Evolutionary conservation across 2,888 invertebrate genomes (phyloP).

Genomic region (Nyleta sp.): DNA sequence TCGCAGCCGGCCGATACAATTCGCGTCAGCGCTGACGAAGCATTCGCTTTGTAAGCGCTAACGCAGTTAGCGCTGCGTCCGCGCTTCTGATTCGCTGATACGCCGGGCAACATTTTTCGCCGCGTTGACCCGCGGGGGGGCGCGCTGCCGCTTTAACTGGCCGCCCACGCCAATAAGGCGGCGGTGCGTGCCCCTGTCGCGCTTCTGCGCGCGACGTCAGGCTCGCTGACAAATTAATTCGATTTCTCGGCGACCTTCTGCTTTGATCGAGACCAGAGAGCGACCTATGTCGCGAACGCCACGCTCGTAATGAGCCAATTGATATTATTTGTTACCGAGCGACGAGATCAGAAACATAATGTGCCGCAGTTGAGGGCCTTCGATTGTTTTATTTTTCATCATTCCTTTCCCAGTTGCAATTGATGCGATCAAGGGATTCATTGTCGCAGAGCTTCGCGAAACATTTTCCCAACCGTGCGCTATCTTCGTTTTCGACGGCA

Average conservation of each 20-base stretch:
- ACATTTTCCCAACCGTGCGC: not conserved
- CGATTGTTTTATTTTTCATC: slow-evolving; percentile 57
- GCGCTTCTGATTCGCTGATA: slow-evolving; percentile 4
- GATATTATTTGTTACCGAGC: slow-evolving; percentile 52
- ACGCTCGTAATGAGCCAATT: slow-evolving; percentile 57
- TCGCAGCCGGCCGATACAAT: slow-evolving; percentile 19
- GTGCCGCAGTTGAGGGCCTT: slow-evolving; percentile 28
- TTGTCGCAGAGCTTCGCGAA: not conserved
- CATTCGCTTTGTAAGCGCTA: too few relatives aligned
- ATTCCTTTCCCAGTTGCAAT: slow-evolving; percentile 43
- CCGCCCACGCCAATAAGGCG: slow-evolving; percentile 45
- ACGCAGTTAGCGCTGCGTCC: too few relatives aligned
- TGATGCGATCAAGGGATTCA: slow-evolving; percentile 24
- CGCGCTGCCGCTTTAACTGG: slow-evolving; percentile 36
- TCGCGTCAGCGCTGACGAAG: slow-evolving; percentile 49
- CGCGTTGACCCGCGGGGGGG: slow-evolving; percentile 34
- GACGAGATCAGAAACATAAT: slow-evolving; percentile 60
- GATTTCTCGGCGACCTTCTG: slow-evolving; percentile 64
- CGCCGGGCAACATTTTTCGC: slow-evolving; percentile 23
- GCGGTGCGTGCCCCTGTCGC: slow-evolving; percentile 20
- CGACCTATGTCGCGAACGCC: slow-evolving; percentile 53
- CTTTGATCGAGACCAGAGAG: slow-evolving; percentile 58
- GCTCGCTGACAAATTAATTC: slow-evolving; percentile 61
- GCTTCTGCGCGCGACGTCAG: slow-evolving; percentile 30
- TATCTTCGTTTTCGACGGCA: too few relatives aligned